Percentiles rank a stretch among this genome's conserved stretches.
These are phyloP conservation scores for Loriculus beryllinus DNA, from an alignment of 2,797 vertebrate species.

Conservation along the genomic window DNA sequence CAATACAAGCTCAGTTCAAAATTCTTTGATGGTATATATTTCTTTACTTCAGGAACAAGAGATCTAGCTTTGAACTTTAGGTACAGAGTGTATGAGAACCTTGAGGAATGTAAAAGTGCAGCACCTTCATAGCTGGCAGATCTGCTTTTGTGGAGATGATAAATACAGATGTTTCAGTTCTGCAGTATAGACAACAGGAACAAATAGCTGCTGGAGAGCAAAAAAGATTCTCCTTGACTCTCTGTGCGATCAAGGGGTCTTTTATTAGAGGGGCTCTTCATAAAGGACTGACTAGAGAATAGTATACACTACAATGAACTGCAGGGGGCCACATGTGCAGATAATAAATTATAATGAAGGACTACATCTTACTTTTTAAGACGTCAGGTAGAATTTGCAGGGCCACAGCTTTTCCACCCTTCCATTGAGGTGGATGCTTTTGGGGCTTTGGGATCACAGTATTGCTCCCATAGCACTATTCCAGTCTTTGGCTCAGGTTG, in stretches of 20 bases:
- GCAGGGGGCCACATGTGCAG: background rate
- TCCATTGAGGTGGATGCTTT: rapidly evolving
- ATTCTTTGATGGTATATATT: background rate
- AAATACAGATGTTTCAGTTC: background rate
- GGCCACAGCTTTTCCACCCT: background rate
- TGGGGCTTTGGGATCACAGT: background rate
- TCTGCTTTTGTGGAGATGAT: background rate
- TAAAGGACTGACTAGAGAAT: background rate
- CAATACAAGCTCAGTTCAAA: background rate
- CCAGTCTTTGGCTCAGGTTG: background rate
- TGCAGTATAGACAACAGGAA: background rate
- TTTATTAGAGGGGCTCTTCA: background rate
- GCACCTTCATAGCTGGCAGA: background rate
- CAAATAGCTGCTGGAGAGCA: background rate
- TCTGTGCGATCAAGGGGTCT: background rate
- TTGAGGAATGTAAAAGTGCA: background rate
- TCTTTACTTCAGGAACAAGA: background rate
- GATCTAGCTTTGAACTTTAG: background rate
- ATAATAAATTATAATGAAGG: background rate
- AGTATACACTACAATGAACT: background rate
- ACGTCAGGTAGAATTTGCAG: background rate
- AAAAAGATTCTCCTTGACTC: background rate
- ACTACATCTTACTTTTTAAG: background rate
- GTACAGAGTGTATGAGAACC: background rate
- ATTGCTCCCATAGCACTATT: background rate